A percentile compares a stretch with the other conserved stretches of the same genome.
Conservation (phyloP, 2,888 invertebrate genomes). For the Idaea biselata region DNA sequence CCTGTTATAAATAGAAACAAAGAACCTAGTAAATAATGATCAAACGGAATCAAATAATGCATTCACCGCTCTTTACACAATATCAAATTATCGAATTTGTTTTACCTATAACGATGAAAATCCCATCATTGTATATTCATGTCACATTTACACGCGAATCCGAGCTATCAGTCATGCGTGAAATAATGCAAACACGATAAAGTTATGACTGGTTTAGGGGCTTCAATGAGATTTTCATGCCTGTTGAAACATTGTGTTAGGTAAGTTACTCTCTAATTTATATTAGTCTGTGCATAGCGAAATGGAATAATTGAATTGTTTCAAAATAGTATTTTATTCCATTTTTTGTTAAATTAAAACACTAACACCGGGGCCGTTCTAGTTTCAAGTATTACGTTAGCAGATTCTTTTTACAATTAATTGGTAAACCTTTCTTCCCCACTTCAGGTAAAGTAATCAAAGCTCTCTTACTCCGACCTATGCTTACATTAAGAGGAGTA, state of each 20-base stretch:
- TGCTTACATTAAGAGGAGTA: too few species aligned
- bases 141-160: conserved; percentile 69
- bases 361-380: too few species aligned
- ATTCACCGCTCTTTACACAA: conserved; percentile 18
- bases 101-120: conserved; percentile 54
- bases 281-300: not conserved
- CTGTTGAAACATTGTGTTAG: not conserved
- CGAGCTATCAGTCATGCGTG: conserved; percentile 63
- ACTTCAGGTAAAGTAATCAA: too few species aligned
- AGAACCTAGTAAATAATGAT: not conserved
- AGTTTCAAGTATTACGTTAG: too few species aligned
- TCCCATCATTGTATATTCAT: conserved; percentile 50
- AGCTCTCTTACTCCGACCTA: too few species aligned
- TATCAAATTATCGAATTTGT: conserved; percentile 40
- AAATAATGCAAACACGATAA: conserved; percentile 77
- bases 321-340: not conserved
- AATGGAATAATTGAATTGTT: not conserved
- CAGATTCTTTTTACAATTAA: too few species aligned
- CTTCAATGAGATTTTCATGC: conserved; percentile 40
- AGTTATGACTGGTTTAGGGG: conserved; percentile 67
- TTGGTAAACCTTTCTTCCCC: too few species aligned
- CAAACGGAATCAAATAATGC: not conserved
- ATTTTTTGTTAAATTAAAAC: too few species aligned
- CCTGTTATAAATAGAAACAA: too few species aligned
- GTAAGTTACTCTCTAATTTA: conserved; percentile 25